Evolutionary conservation across 2,797 vertebrate species (phyloP), one percentile per base, ranked within the genome.

Genomic region (Cichlasoma orientale): DNA sequence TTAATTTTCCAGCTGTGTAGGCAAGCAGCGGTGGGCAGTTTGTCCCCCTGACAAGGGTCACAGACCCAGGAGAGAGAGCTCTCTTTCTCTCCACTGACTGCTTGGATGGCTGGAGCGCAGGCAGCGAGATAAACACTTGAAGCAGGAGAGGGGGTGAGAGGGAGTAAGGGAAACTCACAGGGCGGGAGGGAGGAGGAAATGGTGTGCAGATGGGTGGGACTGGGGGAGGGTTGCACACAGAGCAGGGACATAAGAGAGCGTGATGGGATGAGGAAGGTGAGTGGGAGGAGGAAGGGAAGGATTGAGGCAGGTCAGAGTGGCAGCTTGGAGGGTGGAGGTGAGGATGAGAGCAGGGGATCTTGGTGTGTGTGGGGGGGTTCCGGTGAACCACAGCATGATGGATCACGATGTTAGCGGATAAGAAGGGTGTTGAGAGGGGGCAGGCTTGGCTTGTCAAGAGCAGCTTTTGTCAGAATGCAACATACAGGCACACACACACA

Each of bases 1-100:
- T 91, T 93, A 75, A 93, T 93, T 93, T 94, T 94, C 91, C 91
- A 92, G 90, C 84, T 90, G 88, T 91, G 89, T 92, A 91, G 90
- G 86, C 92, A 92, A 88, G 89, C 85, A 87, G 91, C 70, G 72
- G 89, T 89, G 89, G 87, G 87, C 90, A 92, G 88, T 93, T 91
- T 92, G 90, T 89, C 85, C 91, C 89, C 57, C 66, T 80, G 92
- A 92, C 85, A 91, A 90, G 91, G 93, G 89, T 93, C 91, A 89
- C 77, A n/a, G 29, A 86, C 92, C 85, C 80, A 4, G 63, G 86
- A 81, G 75, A 88, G 78, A 69, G 86, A 84, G 87, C 79, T 71
- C 86, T 87, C 77, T 66, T 71, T 89, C 82, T 84, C 75, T 75
- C 70, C 73, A 38, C 79, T 47, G 63, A 72, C 86, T 85, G 81